phyloP scores from a whole-genome alignment of 2,113 vertebrate species.

The Podarcis cretensis region DNA sequence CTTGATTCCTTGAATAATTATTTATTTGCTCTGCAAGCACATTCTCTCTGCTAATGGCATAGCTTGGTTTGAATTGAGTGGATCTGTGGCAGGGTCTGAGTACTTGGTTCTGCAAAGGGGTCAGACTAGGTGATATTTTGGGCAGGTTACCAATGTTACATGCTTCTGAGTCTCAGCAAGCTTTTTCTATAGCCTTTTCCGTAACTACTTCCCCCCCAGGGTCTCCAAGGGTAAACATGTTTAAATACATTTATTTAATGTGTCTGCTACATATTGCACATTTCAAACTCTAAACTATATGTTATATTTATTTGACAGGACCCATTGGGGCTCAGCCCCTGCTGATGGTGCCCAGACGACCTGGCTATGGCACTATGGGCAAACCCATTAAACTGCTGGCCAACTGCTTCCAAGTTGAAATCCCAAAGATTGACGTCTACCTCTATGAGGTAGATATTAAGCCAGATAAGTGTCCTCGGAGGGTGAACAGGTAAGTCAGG shows the following conservation, averaged over 20 bases:
- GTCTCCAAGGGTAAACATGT: neutral
- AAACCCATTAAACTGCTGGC: conserved; percentile 99
- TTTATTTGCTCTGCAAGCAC: neutral
- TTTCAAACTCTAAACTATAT: neutral
- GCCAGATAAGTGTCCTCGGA: conserved; percentile 98
- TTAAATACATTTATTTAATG: neutral
- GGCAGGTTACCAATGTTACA: neutral
- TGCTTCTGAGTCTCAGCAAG: neutral
- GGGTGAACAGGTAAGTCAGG: conserved; percentile 92
- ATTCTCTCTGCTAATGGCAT: neutral
- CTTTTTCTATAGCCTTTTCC: neutral
- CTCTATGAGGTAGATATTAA: conserved; percentile 99
- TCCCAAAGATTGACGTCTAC: conserved; percentile 99
- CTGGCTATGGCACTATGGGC: conserved; percentile 99
- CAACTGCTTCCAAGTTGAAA: conserved; percentile 99
- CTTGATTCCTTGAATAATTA: neutral
- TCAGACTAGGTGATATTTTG: neutral
- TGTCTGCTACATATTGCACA: neutral
- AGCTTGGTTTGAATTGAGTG: neutral
- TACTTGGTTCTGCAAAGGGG: neutral
- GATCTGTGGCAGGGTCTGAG: neutral
- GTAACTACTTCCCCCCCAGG: neutral
- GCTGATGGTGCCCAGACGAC: conserved; percentile 96
- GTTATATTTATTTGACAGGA: conserved; percentile 74
- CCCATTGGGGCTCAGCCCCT: conserved; percentile 99